A percentile compares a stretch with the other conserved stretches of the same genome.
These are phyloP conservation scores for Lagodon rhomboides DNA, from an alignment of 2,797 vertebrate species.

Conservation along the genomic window DNA sequence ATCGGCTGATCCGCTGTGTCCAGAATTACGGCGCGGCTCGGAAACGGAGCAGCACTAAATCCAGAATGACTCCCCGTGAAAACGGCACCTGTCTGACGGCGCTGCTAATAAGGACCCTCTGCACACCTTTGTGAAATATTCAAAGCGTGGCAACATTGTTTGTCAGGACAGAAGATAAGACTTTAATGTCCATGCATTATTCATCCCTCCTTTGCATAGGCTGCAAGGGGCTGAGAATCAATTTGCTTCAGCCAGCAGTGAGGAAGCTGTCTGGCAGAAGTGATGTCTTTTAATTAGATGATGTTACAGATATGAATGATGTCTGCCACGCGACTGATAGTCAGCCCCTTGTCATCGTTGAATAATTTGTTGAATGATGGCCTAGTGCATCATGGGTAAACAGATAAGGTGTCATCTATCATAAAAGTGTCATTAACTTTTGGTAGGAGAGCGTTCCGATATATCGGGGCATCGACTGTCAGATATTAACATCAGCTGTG, in stretches of 20 bases:
- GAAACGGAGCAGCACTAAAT: conserved; percentile 55
- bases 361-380: conserved; percentile 69
- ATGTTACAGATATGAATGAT: conserved; percentile 80
- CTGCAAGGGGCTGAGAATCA: conserved; percentile 67
- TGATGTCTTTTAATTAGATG: conserved; percentile 84
- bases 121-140: conserved; percentile 77
- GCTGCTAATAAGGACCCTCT: conserved; percentile 63
- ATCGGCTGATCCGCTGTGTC: conserved; percentile 57
- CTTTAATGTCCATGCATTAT: conserved; percentile 82
- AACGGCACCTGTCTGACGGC: conserved; percentile 63
- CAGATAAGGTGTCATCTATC: conserved; percentile 74
- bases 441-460: conserved; percentile 35
- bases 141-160: conserved; percentile 77
- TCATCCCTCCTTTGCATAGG: conserved; percentile 74
- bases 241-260: conserved; percentile 75
- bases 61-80: conserved; percentile 50
- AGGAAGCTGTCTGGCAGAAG: conserved; percentile 75
- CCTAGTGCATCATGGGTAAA: conserved; percentile 73
- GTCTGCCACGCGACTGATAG: conserved; percentile 68
- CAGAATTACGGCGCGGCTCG: conserved; percentile 38
- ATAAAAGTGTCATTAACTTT: conserved; percentile 66
- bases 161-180: conserved; percentile 80
- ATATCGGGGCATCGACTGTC: conserved; percentile 17
- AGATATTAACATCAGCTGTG: conserved; percentile 14
- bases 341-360: conserved; percentile 56